Evolutionary conservation across 2,888 invertebrate genomes (phyloP), one percentile per base, ranked within the genome.

Genomic region (Trilocha varians): DNA sequence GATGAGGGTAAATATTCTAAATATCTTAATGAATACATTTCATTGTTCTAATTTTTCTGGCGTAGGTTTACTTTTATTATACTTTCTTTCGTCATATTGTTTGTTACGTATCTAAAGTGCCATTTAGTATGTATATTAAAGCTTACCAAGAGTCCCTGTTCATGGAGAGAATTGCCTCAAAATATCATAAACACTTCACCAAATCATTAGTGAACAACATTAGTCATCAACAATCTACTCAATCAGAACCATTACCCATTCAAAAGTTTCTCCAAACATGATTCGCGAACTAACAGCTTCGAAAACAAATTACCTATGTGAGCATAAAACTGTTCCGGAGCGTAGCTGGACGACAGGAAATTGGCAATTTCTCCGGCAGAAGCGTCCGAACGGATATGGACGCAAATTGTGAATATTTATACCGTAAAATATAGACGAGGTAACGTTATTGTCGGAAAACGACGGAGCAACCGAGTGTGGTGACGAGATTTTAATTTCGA

Each of bases 361-460:
- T 80, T 78, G 78, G 55, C 78, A 78, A 79, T 80, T 78, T 73
- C 71, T 69, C 59, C 59, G 48, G 48, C 48, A 55, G 54, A 48
- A 25, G 43, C 32, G 34, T 32, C 35, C 42, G 34, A 38, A 38
- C 38, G 25, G 38, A 32, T 35, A 32, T 38, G 25, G 32, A 42
- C 34, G 35, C 32, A 39, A 38, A 42, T 25, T 25, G 25, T 25
- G 53, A 47, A 56, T 56, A 57, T 58, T 57, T 57, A 25, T 25
- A 25, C 25, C 8, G 11, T 25, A 25, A 25, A 25, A 25, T 25
- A 25, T 25, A 25, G 8, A 25, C 25, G 25, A 5, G 11, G 11
- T 25, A 25, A 5, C 25, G 25, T 25, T 6, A 25, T 25, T 25
- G 25, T 9, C 25, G 25, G 11, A 11, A 25, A 25, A 25, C 25